Evolutionary conservation across 2,113 vertebrate species (phyloP), one percentile per base, ranked within the genome.

Genomic region (Elanus axillaris): DNA sequence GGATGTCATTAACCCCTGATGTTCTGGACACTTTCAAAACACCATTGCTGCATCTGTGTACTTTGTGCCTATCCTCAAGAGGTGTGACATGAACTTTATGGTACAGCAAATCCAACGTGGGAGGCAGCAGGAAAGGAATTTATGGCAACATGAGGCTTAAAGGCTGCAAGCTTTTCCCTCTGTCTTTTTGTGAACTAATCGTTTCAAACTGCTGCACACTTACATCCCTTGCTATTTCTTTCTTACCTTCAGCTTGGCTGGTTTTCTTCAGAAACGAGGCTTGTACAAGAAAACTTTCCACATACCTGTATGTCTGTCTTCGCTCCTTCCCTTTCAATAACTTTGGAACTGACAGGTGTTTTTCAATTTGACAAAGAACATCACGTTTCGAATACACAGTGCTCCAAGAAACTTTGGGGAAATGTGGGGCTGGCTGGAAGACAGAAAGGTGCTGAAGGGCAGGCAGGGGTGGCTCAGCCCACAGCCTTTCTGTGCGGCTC

Each of bases 121-220:
- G 34, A 71, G 78, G 25, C 20, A 62, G 29, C 27, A 84, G 56
- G 26, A 72, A 31, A 89, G 79, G 10, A n/a, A 50, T n/a, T 91
- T 52, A 16, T 34, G 31, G 18, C 31, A 83, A 45, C 14, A 22
- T 5, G 14, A 84, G 25, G n/a, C 1, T 12, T n/a, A 76, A 80
- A 80, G 13, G 2, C 20, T 73, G 31, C 12, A 66, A 53, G 36
- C 2, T 76, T 80, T 74, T 52, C 17, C 4, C 16, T 78, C 21
- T 45, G 29, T 59, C 22, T 62, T 71, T 53, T 43, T n/a, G 21
- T 31, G 50, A 86, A 45, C 9, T 26, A 32, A 69, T 71, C 0
- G 0, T 74, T 80, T 67, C 21, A 38, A 77, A 77, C n/a, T 10
- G 3, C 52, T 58, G 15, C 19, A 32, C 21, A 0, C 0, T 52